Evolutionary conservation across 2,888 invertebrate species (phyloP).

Genomic region (Scelioninae gen. 1): DNA sequence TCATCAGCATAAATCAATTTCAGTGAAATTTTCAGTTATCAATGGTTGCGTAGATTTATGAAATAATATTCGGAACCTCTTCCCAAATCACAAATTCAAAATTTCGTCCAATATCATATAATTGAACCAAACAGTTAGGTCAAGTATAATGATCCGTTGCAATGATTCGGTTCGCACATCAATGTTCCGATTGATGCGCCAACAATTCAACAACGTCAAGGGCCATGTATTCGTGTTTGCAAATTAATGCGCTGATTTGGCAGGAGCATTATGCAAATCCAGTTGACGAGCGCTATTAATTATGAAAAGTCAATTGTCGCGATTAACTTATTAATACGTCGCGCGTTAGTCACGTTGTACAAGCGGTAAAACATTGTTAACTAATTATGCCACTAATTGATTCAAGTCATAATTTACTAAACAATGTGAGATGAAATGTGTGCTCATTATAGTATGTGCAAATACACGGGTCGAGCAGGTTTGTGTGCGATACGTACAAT

Average conservation of each 20-base stretch:
- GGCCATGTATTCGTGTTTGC: constrained; percentile 33
- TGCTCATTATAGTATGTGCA: constrained; percentile 49
- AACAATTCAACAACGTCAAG: constrained; percentile 31
- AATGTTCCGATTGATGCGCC: not conserved
- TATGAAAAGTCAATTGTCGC: constrained; percentile 57
- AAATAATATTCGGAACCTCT: too few relatives aligned
- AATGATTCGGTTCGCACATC: not conserved
- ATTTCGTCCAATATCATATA: too few relatives aligned
- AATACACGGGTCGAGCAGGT: constrained; percentile 49
- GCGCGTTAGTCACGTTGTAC: constrained; percentile 37
- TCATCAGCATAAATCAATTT: not conserved
- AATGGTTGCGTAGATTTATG: too few relatives aligned
- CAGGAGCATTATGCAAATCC: constrained; percentile 53
- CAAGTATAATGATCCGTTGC: constrained; percentile 19
- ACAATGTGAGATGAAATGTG: constrained; percentile 60
- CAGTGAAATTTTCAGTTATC: too few relatives aligned
- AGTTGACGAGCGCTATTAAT: constrained; percentile 36
- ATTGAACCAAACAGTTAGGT: constrained; percentile 10
- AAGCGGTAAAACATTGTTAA: constrained; percentile 38
- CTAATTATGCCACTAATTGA: constrained; percentile 55
- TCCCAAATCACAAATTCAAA: too few relatives aligned
- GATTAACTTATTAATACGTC: constrained; percentile 55
- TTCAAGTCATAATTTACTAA: constrained; percentile 53
- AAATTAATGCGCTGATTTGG: constrained; percentile 46
- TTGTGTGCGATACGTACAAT: constrained; percentile 71